phyloP scores from a whole-genome alignment of 2,797 vertebrate species.

The Hydrocynus forskahlii region DNA sequence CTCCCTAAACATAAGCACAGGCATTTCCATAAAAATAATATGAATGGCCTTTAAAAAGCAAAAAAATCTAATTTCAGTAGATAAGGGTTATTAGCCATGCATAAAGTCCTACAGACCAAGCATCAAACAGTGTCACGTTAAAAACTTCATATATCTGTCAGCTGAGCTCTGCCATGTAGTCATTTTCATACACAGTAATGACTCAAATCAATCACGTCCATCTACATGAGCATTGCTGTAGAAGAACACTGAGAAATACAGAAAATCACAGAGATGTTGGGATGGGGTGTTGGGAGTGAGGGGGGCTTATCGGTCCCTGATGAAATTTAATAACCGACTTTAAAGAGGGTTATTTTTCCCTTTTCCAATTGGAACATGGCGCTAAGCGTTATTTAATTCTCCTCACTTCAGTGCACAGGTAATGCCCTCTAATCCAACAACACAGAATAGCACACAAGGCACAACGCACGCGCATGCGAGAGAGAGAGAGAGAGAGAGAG shows the following conservation, averaged over 20 bases:
- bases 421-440: constrained; percentile 71
- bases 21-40: constrained; percentile 21
- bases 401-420: constrained; percentile 69
- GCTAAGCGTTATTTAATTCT: constrained; percentile 70
- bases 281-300: not conserved
- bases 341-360: constrained; percentile 66
- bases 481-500: constrained; percentile 49
- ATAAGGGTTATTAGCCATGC: not conserved
- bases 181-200: not conserved
- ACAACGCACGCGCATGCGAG: constrained; percentile 10
- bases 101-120: not conserved
- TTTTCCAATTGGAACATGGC: constrained; percentile 65
- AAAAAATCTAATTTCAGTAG: not conserved
- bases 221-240: not conserved
- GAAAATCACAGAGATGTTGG: constrained; percentile 20
- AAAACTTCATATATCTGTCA: not conserved
- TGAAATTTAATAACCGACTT: constrained; percentile 64
- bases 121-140: too few species aligned
- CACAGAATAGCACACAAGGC: not conserved
- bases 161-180: not conserved
- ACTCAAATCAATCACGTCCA: not conserved
- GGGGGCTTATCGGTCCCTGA: constrained; percentile 51
- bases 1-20: not conserved
- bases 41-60: constrained; percentile 9
- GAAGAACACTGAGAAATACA: not conserved